Base-by-base conservation (phyloP, 2,113 vertebrate species). In the Callorhinus ursinus region DNA sequence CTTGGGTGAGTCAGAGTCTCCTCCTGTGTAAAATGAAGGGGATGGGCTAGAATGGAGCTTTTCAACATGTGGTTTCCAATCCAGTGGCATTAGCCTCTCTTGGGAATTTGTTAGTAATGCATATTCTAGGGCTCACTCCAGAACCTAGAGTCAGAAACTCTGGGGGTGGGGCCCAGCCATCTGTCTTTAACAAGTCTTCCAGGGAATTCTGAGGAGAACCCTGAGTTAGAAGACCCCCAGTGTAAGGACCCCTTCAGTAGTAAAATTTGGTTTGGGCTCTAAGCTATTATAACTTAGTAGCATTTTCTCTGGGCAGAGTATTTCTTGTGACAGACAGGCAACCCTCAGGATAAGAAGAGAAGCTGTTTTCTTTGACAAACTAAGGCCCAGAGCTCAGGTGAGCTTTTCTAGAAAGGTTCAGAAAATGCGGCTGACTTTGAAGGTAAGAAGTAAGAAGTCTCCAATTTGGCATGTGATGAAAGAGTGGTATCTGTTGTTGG, bases 331-430 rank as follows among this genome's bases (percentile, higher is more conserved):
- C 57, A 53, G 77, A 63, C 65, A 81, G 24, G 33, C 13, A 83
- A 90, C 22, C 24, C 21, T 71, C 14, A 65, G 71, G 19, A 82
- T 72, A 74, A 28, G 57, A 72, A 59, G 71, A 81, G 57, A 67
- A 82, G 49, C 18, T 69, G 2, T 36, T 95, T 83, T 83, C 69
- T 57, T 36, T 53, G 71, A 82, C 26, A 22, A 74, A 10, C 18
- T 36, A n/a, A 72, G 49, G 69, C 11, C 59, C 24, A 57, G 39
- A 36, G n/a, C n/a, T 26, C 55, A 88, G 76, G n/a, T 42, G n/a
- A 96, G 16, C 10, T 90, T 94, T 49, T 89, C 72, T 63, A 96
- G 72, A 86, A 95, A 95, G 79, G 8, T 76, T 95, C 10, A 21
- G 74, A 67, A 28, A 53, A 92, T 7, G 26, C n/a, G 61, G 55